phyloP scores from a whole-genome alignment of 2,113 vertebrate species.

The Macroglossus sobrinus region DNA sequence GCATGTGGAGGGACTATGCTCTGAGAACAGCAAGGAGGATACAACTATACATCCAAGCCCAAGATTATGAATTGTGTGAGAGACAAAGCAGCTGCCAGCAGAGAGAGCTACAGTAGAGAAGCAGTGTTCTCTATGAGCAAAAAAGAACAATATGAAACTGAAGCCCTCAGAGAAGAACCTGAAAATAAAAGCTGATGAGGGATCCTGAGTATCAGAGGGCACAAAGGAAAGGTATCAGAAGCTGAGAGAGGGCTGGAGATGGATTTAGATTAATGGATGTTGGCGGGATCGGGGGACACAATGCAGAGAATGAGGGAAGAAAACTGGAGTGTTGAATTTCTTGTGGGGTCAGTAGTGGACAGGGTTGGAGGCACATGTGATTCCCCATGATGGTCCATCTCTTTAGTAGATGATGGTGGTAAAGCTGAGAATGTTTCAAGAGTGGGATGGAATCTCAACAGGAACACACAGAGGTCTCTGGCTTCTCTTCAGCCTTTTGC shows the following conservation, averaged over 20 bases:
- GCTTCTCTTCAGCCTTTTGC: neutral
- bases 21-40: neutral
- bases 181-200: neutral
- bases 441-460: accelerated
- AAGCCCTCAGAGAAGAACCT: neutral
- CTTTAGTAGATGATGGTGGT: neutral
- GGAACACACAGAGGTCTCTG: neutral
- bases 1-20: accelerated
- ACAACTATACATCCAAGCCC: too few relatives aligned
- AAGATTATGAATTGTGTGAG: neutral
- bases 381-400: neutral
- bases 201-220: neutral
- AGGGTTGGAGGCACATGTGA: neutral
- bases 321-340: neutral
- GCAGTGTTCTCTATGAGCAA: neutral
- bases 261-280: neutral
- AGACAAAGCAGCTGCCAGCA: neutral
- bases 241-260: neutral
- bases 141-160: neutral
- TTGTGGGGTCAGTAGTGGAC: neutral
- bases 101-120: neutral
- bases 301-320: too few relatives aligned
- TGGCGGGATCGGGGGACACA: accelerated
- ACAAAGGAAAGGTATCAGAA: neutral
- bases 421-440: neutral